Evolutionary conservation across 1,140 invertebrate genomes (phyloP).

Genomic region (Bombus breviceps): DNA sequence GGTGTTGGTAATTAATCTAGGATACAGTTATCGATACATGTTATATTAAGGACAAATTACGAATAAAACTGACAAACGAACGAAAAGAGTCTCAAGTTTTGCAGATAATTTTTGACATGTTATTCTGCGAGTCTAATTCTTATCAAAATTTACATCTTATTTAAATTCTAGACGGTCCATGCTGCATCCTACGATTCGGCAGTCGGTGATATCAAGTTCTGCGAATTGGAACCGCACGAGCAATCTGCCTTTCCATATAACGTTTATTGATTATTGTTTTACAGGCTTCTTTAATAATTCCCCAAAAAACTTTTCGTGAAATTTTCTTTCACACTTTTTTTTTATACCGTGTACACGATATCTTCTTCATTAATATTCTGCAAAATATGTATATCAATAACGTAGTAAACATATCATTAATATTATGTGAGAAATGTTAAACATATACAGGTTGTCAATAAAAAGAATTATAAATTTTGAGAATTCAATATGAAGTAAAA

Average conservation of each 20-base stretch:
- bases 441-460: too few species aligned
- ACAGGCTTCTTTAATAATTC: neutral
- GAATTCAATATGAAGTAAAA: too few species aligned
- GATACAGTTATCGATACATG: neutral
- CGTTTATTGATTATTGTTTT: neutral
- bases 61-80: neutral
- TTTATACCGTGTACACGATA: neutral
- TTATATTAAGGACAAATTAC: neutral
- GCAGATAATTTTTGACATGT: neutral
- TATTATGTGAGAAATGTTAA: too few species aligned
- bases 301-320: neutral
- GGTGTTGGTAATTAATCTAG: neutral
- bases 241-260: neutral
- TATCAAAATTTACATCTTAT: neutral
- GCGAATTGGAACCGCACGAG: neutral
- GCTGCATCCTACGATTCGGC: neutral
- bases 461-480: too few species aligned
- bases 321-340: neutral
- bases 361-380: neutral
- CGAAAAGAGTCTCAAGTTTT: neutral
- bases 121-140: neutral
- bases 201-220: neutral
- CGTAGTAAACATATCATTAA: too few species aligned
- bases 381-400: neutral
- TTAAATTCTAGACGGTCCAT: neutral